A percentile compares a stretch with the other conserved stretches of the same genome.
Conservation (phyloP, 2,888 invertebrate species). For the Diachrysia chrysitis region DNA sequence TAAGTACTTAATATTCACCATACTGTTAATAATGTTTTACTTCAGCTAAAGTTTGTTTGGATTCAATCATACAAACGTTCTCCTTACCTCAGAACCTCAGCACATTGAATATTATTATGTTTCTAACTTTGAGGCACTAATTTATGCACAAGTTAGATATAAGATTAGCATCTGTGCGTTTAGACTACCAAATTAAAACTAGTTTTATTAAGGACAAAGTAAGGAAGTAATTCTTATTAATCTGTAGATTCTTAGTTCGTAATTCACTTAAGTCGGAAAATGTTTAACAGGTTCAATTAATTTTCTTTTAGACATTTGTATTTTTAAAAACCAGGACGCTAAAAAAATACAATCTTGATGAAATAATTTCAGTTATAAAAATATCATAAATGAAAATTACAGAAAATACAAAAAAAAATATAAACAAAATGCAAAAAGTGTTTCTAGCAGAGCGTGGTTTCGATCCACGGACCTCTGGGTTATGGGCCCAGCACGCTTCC, state of each 20-base stretch:
- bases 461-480: conserved; percentile 97
- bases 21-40: background rate
- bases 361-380: too few relatives aligned
- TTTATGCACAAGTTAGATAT: conserved; percentile 26
- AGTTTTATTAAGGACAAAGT: too few relatives aligned
- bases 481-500: conserved; percentile 95
- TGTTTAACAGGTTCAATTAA: too few relatives aligned
- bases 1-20: too few relatives aligned
- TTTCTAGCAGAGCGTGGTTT: conserved; percentile 93
- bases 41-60: background rate
- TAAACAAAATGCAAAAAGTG: conserved; percentile 55
- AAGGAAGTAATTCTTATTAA: too few relatives aligned
- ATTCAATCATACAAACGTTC: background rate
- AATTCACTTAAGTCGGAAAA: too few relatives aligned
- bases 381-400: background rate
- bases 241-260: too few relatives aligned
- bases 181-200: conserved; percentile 22
- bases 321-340: too few relatives aligned
- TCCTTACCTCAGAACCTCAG: background rate
- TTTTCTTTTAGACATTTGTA: too few relatives aligned
- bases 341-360: too few relatives aligned
- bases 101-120: background rate
- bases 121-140: background rate
- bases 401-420: conserved; percentile 20
- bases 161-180: conserved; percentile 14